Base-by-base conservation (phyloP, 1,140 invertebrate species). In the Araneus ventricosus region DNA sequence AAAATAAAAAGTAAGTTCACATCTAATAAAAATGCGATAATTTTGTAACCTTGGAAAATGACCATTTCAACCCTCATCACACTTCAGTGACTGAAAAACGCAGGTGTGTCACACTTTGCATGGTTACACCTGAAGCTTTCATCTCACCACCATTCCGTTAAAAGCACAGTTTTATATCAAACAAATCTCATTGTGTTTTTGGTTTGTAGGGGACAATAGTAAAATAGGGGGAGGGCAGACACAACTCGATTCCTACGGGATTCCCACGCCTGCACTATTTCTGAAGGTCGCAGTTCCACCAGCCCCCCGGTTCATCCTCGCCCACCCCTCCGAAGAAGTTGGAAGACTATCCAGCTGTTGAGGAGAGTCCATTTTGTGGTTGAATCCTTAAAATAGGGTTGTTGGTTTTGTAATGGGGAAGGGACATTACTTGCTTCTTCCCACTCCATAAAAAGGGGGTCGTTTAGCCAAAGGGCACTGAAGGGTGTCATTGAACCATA, bases 231-330 rank as follows among this genome's bases (percentile, higher is more conserved):
- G 61, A 34, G 86, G 61, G 17, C 24, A 59, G 30, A 37, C n/a
- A 79, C 20, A 30, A 39, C 39, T 67, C 30, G 0, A 37, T 80
- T 39, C 34, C 75, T 30, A 7, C 30, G 6, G 17, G 34, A 63
- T 93, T 93, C 91, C 91, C 91, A 93, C 91, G 91, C 91, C 85
- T 92, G 84, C n/a, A 57, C 24, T 24, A 22, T 27, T 85, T 41
- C 22, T 45, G 39, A 61, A 39, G 80, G 57, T 86, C 63, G 22
- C 45, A 14, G 17, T 52, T 37, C 10, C 84, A 22, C 30, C 34
- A 4, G 45, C 52, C 37, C 6, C 80, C 14, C 14, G 37, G 80
- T 45, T 82, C 34, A 63, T 70, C 82, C 7, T 45, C 30, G 37
- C 63, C 57, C 34, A 63, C 70, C 90, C 90, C 82, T n/a, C 1